These are phyloP conservation scores for Drosophila cracens DNA, from an alignment of 2,888 invertebrate species.

Conservation along the genomic window DNA sequence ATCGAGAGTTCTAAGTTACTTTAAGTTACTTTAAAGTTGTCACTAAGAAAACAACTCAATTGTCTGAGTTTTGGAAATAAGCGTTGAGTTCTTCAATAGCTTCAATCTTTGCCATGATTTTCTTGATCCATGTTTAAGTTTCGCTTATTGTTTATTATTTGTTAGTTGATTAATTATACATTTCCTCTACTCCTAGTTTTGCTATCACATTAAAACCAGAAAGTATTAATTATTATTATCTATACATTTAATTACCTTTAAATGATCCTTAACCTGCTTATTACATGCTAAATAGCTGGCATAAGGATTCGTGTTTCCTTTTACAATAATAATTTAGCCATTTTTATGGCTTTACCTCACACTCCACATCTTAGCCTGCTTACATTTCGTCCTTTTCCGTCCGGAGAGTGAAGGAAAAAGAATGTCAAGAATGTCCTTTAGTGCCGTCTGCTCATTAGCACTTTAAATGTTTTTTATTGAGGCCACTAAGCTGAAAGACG, in stretches of 20 bases:
- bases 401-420: neutral
- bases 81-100: neutral
- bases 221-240: neutral
- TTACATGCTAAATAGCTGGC: neutral
- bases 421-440: constrained; percentile 25
- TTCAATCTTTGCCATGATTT: neutral
- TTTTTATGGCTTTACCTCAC: neutral
- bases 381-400: neutral
- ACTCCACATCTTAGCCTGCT: neutral
- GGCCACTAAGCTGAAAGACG: constrained; percentile 54
- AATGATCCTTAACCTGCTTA: neutral
- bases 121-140: neutral
- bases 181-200: neutral
- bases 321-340: neutral
- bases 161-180: neutral
- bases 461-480: constrained; percentile 52
- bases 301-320: neutral
- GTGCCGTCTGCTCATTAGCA: constrained; percentile 56
- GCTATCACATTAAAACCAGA: too few species aligned
- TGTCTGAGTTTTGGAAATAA: neutral
- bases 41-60: neutral
- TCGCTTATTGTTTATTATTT: neutral
- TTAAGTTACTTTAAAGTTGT: constrained; percentile 4
- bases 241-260: neutral
- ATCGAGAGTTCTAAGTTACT: constrained; percentile 45